Conservation (phyloP, 2,113 vertebrate species). For the Saguinus midas region DNA sequence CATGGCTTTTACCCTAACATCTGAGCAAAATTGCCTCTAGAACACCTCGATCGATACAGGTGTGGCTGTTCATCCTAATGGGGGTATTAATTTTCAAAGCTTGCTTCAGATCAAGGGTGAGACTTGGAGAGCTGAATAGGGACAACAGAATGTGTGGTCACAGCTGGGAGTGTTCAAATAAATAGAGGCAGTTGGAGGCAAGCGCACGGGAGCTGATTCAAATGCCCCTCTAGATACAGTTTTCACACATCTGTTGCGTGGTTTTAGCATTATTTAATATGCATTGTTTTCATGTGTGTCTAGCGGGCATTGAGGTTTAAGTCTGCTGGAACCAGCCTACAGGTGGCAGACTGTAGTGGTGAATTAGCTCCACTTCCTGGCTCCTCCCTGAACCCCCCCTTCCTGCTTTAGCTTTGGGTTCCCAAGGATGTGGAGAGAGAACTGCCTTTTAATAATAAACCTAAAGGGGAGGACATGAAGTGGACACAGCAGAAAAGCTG, state of each 20-base stretch:
- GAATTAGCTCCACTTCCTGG: neutral
- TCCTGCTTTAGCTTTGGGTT: neutral
- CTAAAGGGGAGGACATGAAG: neutral
- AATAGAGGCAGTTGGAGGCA: neutral
- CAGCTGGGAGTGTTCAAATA: neutral
- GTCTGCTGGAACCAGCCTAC: conserved; percentile 44
- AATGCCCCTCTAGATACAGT: neutral
- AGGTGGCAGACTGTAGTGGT: conserved; percentile 56
- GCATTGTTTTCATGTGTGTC: conserved; percentile 43
- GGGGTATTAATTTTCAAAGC: conserved; percentile 59
- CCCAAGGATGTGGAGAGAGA: neutral
- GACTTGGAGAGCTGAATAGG: neutral
- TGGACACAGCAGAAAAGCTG: neutral
- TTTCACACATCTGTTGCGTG: conserved; percentile 61
- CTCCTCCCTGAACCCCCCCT: neutral
- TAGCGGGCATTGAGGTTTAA: neutral
- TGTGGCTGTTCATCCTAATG: conserved; percentile 5
- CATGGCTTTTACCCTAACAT: neutral
- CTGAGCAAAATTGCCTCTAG: neutral
- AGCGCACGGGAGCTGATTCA: neutral
- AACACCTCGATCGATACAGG: neutral
- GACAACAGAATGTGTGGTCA: neutral
- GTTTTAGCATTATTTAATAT: conserved; percentile 53
- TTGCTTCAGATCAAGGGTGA: conserved; percentile 17
- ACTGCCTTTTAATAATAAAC: neutral